A percentile compares a stretch with the other conserved stretches of the same genome.
Conservation (phyloP, 2,113 vertebrate species). For the Pelobates fuscus region DNA sequence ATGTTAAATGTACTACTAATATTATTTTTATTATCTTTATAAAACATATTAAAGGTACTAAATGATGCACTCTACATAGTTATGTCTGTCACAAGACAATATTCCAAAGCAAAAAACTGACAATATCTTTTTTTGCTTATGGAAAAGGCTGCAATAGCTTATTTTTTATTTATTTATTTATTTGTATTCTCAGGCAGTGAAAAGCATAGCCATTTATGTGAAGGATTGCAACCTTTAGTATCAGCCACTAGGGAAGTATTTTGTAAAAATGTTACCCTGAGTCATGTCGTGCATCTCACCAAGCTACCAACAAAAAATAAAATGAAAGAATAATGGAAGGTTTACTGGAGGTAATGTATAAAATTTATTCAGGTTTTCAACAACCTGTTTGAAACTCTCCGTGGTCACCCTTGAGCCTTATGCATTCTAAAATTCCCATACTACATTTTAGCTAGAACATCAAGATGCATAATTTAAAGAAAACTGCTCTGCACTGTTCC, state of each 20-base stretch:
- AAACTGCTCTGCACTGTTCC: background rate
- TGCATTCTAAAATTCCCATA: constrained; percentile 3
- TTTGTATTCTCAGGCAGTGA: background rate
- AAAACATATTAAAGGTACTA: too few species aligned
- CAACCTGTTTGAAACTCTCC: constrained; percentile 11
- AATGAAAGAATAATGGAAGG: background rate
- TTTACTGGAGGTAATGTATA: background rate
- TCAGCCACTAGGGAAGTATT: background rate
- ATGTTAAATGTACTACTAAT: too few species aligned
- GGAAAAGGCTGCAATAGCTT: too few species aligned
- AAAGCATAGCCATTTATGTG: background rate
- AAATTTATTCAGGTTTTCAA: background rate
- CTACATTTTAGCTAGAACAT: constrained; percentile 1
- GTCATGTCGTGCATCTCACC: background rate
- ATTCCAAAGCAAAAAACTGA: too few species aligned
- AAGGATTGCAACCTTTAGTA: constrained; percentile 12
- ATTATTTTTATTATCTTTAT: too few species aligned
- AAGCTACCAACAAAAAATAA: background rate
- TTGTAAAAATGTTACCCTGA: background rate
- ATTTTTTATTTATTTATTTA: too few species aligned
- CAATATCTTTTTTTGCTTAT: too few species aligned
- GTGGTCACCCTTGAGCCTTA: background rate
- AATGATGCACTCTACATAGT: too few species aligned
- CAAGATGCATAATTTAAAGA: constrained; percentile 4
- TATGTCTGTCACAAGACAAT: too few species aligned